Evolutionary conservation across 2,888 invertebrate genomes (phyloP).

Genomic region (Drosophila quinaria): DNA sequence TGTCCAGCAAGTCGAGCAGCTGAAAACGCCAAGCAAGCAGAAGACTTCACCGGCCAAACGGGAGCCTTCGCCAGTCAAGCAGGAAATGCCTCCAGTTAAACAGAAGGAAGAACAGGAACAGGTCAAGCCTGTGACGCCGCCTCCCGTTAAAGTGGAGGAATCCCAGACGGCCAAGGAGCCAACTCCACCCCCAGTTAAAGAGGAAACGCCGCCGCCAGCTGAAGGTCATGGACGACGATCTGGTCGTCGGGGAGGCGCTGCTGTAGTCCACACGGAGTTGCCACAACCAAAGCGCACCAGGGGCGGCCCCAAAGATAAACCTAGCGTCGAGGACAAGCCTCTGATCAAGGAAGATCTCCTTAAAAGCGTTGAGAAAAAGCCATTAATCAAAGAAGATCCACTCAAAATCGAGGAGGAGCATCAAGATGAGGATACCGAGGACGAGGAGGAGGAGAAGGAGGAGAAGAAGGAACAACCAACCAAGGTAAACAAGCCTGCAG

Average conservation of each 20-base stretch:
- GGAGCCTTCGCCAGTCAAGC: constrained; percentile 4
- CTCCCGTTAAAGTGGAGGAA: constrained; percentile 9
- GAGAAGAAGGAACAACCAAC: constrained; percentile 3
- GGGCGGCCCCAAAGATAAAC: constrained; percentile 57
- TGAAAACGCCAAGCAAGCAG: neutral
- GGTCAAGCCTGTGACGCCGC: neutral
- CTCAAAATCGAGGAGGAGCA: constrained; percentile 26
- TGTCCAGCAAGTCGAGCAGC: neutral
- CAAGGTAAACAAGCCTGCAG: constrained; percentile 4
- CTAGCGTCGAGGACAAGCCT: constrained; percentile 21
- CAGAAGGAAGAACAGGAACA: neutral
- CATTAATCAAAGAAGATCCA: constrained; percentile 31
- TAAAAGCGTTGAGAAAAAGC: constrained; percentile 30
- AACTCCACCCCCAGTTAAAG: constrained; percentile 17
- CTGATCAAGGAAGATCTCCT: constrained; percentile 33
- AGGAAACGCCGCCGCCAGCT: constrained; percentile 36
- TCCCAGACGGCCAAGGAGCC: constrained; percentile 2
- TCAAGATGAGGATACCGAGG: constrained; percentile 11
- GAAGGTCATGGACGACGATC: constrained; percentile 70
- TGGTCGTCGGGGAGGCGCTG: constrained; percentile 76
- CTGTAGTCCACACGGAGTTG: constrained; percentile 73
- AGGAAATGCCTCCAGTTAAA: neutral
- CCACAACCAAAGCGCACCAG: constrained; percentile 79
- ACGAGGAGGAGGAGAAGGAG: constrained; percentile 5
- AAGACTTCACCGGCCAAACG: neutral